Conservation (phyloP, 2,888 invertebrate genomes). For the Scaptomyza parva region DNA sequence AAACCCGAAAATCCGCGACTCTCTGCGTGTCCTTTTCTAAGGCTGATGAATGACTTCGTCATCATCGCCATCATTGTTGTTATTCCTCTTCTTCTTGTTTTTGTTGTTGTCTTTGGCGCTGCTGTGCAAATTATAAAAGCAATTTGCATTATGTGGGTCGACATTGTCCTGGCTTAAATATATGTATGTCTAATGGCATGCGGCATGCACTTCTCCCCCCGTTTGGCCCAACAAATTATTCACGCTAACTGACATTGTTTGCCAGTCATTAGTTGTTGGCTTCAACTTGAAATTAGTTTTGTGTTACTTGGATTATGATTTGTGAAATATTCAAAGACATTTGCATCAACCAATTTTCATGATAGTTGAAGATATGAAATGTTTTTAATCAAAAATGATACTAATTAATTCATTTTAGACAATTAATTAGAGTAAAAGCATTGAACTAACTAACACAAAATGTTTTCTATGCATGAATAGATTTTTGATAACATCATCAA, state of each 20-base stretch:
- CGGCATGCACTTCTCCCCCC: not conserved
- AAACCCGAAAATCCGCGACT: constrained; percentile 44
- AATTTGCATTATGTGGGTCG: constrained; percentile 81
- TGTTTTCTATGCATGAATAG: not conserved
- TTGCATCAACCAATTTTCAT: too few relatives aligned
- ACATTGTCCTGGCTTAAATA: constrained; percentile 34
- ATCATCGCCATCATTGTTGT: constrained; percentile 24
- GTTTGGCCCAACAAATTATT: constrained; percentile 29
- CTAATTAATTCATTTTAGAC: too few relatives aligned
- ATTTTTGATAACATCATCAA: not conserved
- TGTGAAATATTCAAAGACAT: not conserved
- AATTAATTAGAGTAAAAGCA: too few relatives aligned
- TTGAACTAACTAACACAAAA: not conserved
- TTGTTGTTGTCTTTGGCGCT: constrained; percentile 25
- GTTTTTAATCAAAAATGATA: too few relatives aligned
- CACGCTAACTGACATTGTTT: constrained; percentile 29
- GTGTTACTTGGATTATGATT: constrained; percentile 33
- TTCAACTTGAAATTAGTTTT: constrained; percentile 33
- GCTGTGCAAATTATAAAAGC: constrained; percentile 82
- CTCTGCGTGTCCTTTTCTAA: constrained; percentile 45
- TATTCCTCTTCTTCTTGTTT: too few relatives aligned
- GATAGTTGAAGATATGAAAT: too few relatives aligned
- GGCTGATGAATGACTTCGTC: constrained; percentile 69
- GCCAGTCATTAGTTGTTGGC: constrained; percentile 23
- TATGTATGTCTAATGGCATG: constrained; percentile 16